Evolutionary conservation across 2,888 invertebrate genomes (phyloP).

Genomic region (Argyresthia albistria): DNA sequence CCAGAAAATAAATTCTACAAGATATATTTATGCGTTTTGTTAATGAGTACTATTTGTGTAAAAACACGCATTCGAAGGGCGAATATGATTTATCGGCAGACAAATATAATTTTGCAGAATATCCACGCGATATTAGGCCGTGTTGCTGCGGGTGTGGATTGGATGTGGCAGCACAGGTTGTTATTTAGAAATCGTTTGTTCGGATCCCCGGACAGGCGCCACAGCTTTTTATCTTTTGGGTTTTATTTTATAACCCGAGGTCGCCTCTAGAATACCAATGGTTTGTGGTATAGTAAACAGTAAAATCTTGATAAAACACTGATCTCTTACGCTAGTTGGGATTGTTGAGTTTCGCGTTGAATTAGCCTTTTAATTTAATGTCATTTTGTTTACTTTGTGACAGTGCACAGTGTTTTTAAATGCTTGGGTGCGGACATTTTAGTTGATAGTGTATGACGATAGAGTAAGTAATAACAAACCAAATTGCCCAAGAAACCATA

Average conservation of each 20-base stretch:
- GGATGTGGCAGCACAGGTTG: background rate
- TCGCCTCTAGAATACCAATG: slow-evolving; percentile 45
- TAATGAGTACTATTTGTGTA: slow-evolving; percentile 49
- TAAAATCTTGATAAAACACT: no score
- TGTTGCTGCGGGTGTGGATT: background rate
- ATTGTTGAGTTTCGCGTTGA: no score
- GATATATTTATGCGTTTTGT: slow-evolving; percentile 47
- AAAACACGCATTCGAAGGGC: slow-evolving; percentile 54
- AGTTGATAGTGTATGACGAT: no score
- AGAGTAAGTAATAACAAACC: no score
- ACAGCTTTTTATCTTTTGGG: slow-evolving; percentile 41
- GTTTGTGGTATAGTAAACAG: no score
- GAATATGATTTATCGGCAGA: slow-evolving; percentile 58
- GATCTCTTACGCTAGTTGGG: no score
- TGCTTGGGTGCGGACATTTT: no score
- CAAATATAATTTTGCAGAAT: background rate
- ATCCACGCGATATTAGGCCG: slow-evolving; percentile 13
- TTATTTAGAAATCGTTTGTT: slow-evolving; percentile 7
- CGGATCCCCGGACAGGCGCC: slow-evolving; percentile 48
- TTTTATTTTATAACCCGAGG: slow-evolving; percentile 58
- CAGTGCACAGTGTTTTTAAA: no score
- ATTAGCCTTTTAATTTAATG: no score
- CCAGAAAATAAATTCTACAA: slow-evolving; percentile 10
- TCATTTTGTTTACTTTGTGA: no score
- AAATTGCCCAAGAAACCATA: no score